These are phyloP conservation scores for Cirrhinus mrigala DNA, from an alignment of 2,797 vertebrate genomes.

Conservation along the genomic window DNA sequence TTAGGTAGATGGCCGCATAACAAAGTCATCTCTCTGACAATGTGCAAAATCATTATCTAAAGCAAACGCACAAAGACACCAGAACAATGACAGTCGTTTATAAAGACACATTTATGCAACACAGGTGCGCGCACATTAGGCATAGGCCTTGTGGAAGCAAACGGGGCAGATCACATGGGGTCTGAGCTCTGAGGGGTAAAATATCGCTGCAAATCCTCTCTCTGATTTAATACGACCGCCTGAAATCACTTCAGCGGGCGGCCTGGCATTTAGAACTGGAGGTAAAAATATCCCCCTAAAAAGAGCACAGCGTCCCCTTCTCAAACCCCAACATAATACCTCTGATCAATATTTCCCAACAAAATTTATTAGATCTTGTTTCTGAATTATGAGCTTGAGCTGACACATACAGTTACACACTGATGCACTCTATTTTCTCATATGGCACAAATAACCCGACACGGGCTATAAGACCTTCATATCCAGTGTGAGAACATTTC, in stretches of 20 bases:
- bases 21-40: conserved; percentile 17
- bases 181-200: conserved; percentile 65
- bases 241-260: conserved; percentile 66
- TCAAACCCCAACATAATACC: conserved; percentile 33
- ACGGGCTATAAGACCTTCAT: not conserved
- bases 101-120: conserved; percentile 29
- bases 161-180: conserved; percentile 67
- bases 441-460: conserved; percentile 29
- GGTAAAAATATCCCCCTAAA: conserved; percentile 59
- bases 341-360: conserved; percentile 43
- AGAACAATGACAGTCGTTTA: conserved; percentile 17
- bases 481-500: not conserved
- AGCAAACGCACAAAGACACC: conserved; percentile 18
- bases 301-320: conserved; percentile 27
- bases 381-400: conserved; percentile 28
- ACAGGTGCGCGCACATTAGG: not conserved
- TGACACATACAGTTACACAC: conserved; percentile 7
- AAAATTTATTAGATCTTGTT: conserved; percentile 59
- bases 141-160: conserved; percentile 28
- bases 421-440: conserved; percentile 22
- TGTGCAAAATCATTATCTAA: not conserved
- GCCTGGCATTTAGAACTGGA: conserved; percentile 39
- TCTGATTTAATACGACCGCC: conserved; percentile 78
- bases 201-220: conserved; percentile 66
- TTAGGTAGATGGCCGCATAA: not conserved